Percentiles rank a stretch among this genome's conserved stretches.
Conservation (phyloP, 2,888 invertebrate genomes). For the Cataglyphis altisquamis region DNA sequence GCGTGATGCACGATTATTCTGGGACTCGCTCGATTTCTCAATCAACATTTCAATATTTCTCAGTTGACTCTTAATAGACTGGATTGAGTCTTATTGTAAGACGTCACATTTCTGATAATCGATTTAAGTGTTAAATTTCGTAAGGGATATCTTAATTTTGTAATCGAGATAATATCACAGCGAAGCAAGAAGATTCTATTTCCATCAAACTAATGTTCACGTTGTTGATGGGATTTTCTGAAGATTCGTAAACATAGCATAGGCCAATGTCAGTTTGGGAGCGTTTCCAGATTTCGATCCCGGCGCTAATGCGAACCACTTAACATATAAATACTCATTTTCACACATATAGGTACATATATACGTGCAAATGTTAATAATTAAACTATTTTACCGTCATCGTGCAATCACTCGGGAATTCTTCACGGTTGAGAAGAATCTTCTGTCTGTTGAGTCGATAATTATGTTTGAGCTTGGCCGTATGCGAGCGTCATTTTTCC, state of each 20-base stretch:
- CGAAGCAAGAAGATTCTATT: slow-evolving; percentile 2
- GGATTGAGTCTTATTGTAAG: neutral
- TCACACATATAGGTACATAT: neutral
- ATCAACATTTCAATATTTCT: neutral
- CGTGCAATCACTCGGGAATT: neutral
- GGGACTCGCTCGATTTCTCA: neutral
- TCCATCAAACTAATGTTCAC: neutral
- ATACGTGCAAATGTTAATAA: slow-evolving; percentile 18
- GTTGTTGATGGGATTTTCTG: slow-evolving; percentile 8
- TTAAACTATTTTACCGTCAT: slow-evolving; percentile 11
- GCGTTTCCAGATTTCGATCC: slow-evolving; percentile 2
- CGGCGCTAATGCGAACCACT: neutral
- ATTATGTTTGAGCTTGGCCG: neutral
- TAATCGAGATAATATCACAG: neutral
- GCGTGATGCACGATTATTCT: slow-evolving; percentile 15
- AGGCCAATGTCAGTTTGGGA: neutral
- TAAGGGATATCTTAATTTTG: neutral
- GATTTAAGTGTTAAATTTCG: neutral
- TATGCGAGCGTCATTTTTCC: neutral
- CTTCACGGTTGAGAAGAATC: neutral
- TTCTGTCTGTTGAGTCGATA: neutral
- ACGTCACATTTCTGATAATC: neutral
- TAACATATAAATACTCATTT: slow-evolving; percentile 22
- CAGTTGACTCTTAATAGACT: neutral
- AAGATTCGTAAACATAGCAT: neutral